Conservation (phyloP, 1,140 invertebrate species). For the Brachionus koreanus region DNA sequence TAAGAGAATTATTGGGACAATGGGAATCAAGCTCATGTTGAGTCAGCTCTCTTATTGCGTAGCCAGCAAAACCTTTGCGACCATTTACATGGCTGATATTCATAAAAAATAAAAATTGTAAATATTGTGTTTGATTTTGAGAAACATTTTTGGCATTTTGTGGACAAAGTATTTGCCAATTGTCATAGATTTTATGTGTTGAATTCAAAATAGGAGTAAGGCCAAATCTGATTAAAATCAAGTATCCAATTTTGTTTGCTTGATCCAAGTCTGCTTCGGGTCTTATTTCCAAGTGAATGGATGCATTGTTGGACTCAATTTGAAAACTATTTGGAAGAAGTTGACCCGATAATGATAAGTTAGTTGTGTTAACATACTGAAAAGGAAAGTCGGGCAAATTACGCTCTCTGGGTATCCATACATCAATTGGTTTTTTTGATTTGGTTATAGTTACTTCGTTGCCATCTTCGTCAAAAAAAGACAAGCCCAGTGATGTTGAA, state of each 20-base stretch:
- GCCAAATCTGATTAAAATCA: background rate
- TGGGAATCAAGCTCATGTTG: background rate
- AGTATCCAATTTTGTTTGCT: background rate
- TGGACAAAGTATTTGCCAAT: conserved; percentile 20
- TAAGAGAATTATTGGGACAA: background rate
- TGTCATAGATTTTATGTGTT: background rate
- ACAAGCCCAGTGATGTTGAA: background rate
- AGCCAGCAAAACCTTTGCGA: background rate
- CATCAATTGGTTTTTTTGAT: background rate
- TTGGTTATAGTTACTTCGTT: background rate
- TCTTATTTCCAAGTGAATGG: conserved; percentile 21
- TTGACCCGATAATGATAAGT: background rate
- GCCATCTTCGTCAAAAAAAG: conserved; percentile 11
- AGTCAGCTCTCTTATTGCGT: background rate
- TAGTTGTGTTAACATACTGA: background rate
- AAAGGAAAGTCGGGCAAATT: background rate
- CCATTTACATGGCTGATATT: background rate
- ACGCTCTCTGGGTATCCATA: conserved; percentile 11
- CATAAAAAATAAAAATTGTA: background rate
- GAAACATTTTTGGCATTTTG: background rate
- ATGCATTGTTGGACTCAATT: background rate
- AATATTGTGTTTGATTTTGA: background rate
- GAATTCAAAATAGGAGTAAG: background rate
- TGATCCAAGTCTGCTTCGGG: background rate
- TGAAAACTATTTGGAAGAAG: background rate